A percentile compares a stretch with the other conserved stretches of the same genome.
phyloP scores from a whole-genome alignment of 2,113 vertebrate species.

The Chamaea fasciata region DNA sequence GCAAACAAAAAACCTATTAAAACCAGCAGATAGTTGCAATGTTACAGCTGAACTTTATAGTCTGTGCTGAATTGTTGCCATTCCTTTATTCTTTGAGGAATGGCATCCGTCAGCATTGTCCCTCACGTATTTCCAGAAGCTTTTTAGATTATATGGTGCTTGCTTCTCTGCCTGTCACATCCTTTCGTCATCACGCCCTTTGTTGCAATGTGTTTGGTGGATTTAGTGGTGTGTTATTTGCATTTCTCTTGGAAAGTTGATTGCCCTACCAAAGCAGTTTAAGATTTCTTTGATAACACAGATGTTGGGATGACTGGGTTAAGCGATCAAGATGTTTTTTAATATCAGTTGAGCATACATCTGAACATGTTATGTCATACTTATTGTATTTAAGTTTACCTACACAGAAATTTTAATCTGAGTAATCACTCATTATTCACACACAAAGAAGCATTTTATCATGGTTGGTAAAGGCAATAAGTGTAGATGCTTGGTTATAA shows the following conservation, averaged over 20 bases:
- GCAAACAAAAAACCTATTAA: neutral
- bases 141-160: neutral
- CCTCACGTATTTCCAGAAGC: neutral
- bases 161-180: neutral
- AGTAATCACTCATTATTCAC: neutral
- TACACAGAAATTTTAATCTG: neutral
- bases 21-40: neutral
- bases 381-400: neutral
- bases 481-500: neutral
- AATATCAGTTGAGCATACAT: neutral
- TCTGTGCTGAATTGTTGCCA: neutral
- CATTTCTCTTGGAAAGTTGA: neutral
- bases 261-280: neutral
- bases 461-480: neutral
- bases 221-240: neutral
- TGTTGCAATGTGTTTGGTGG: neutral
- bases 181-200: neutral
- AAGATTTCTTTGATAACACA: neutral
- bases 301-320: neutral
- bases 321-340: rapidly evolving
- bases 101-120: neutral
- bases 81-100: neutral
- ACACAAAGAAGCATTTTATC: neutral
- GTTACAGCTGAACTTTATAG: neutral
- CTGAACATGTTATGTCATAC: neutral